phyloP scores from a whole-genome alignment of 2,113 vertebrate genomes.

The Rallus limicola region DNA sequence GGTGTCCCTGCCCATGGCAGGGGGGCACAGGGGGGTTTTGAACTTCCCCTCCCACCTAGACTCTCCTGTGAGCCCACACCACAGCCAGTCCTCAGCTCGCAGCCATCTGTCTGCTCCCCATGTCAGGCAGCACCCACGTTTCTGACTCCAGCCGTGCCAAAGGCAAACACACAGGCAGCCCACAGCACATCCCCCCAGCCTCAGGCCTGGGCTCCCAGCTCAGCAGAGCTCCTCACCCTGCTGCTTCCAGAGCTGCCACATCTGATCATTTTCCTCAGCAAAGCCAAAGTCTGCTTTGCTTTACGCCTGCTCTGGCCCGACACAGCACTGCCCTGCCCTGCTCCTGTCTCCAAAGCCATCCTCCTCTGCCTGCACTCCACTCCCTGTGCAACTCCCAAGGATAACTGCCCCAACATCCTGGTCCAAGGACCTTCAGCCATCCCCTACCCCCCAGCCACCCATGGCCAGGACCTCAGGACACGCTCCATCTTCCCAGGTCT shows the following conservation, averaged over 20 bases:
- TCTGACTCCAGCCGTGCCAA: not conserved
- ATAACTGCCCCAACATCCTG: fast-evolving
- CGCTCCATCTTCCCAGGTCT: not conserved
- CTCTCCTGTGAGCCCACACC: not conserved
- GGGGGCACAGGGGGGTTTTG: not conserved
- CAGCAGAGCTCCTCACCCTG: not conserved
- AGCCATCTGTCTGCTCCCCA: not conserved
- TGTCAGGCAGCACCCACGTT: not conserved
- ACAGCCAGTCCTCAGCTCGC: not conserved
- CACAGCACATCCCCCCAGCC: fast-evolving
- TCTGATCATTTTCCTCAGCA: not conserved
- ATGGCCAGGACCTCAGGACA: not conserved
- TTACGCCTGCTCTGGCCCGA: not conserved
- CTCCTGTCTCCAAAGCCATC: not conserved
- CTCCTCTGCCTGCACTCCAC: not conserved
- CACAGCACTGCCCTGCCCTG: fast-evolving
- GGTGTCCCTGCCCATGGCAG: not conserved
- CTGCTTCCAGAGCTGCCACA: not conserved
- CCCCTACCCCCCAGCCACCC: not conserved
- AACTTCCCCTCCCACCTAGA: not conserved
- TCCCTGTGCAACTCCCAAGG: not conserved
- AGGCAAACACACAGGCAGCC: not conserved
- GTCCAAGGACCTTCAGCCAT: not conserved
- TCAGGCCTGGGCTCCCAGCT: not conserved
- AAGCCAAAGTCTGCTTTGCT: not conserved